A percentile compares a stretch with the other conserved stretches of the same genome.
These are phyloP conservation scores for Chrysolina oricalcia DNA, from an alignment of 2,888 invertebrate genomes.

Conservation along the genomic window DNA sequence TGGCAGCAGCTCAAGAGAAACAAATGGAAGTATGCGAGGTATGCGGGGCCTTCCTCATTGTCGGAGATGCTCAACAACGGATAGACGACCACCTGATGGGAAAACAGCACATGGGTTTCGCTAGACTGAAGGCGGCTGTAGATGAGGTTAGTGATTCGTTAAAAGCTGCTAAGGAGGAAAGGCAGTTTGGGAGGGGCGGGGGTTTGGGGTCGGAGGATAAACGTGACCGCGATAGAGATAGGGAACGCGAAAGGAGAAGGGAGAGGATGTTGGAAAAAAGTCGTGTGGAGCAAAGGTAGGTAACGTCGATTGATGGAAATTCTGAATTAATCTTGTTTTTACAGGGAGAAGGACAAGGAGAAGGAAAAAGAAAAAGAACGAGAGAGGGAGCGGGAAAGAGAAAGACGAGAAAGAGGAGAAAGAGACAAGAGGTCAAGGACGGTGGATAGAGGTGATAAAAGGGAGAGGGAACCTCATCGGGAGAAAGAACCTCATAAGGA, in stretches of 20 bases:
- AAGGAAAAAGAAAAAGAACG: slow-evolving; percentile 48
- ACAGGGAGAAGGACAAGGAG: slow-evolving; percentile 59
- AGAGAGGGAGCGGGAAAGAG: slow-evolving; percentile 49
- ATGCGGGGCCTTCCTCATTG: slow-evolving; percentile 98
- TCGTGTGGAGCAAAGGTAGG: slow-evolving; percentile 63
- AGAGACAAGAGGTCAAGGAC: slow-evolving; percentile 61
- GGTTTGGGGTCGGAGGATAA: slow-evolving; percentile 58
- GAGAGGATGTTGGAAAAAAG: slow-evolving; percentile 52
- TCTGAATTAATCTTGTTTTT: neutral
- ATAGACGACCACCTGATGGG: slow-evolving; percentile 99
- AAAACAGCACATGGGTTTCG: slow-evolving; percentile 96
- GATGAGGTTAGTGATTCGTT: slow-evolving; percentile 75
- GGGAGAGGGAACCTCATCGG: slow-evolving; percentile 48
- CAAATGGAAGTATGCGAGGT: slow-evolving; percentile 99
- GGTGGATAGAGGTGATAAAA: slow-evolving; percentile 59
- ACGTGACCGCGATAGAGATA: slow-evolving; percentile 58
- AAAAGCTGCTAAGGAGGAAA: slow-evolving; percentile 77
- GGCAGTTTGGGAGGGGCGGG: slow-evolving; percentile 59
- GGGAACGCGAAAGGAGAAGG: slow-evolving; percentile 52
- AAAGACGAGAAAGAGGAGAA: slow-evolving; percentile 32
- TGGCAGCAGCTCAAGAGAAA: slow-evolving; percentile 93
- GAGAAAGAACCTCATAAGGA: slow-evolving; percentile 56
- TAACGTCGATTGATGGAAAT: neutral
- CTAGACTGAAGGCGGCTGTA: slow-evolving; percentile 80
- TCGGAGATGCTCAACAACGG: slow-evolving; percentile 97